Evolutionary conservation across 2,888 invertebrate genomes (phyloP).

Genomic region (Baccha elongata): DNA sequence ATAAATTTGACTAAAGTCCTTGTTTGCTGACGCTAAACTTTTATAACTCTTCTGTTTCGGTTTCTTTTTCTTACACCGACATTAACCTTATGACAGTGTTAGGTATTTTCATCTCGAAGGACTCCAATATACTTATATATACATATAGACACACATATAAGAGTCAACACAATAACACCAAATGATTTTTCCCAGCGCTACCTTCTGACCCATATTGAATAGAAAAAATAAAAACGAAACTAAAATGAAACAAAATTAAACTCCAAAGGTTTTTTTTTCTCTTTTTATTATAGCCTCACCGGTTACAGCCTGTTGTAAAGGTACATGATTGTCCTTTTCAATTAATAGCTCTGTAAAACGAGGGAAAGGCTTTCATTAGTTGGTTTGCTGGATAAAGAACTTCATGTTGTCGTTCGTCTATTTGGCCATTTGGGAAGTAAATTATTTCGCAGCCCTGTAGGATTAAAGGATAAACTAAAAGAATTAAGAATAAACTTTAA

Average conservation of each 20-base stretch:
- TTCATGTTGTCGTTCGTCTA: conserved; percentile 4
- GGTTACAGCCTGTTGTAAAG: conserved; percentile 4
- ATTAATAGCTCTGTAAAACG: conserved; percentile 7
- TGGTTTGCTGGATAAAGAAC: conserved; percentile 6
- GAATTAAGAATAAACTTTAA: conserved; percentile 22
- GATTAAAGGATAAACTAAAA: conserved; percentile 18
- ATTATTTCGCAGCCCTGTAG: conserved; percentile 3
- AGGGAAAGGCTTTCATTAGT: conserved; percentile 12
- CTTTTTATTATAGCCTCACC: background rate
- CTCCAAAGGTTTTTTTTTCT: background rate
- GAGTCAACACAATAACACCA: background rate
- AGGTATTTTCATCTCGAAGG: background rate
- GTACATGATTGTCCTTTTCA: conserved; percentile 27
- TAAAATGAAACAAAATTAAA: conserved; percentile 1
- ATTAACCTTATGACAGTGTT: conserved; percentile 15
- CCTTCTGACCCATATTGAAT: background rate
- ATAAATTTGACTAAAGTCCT: conserved; percentile 9
- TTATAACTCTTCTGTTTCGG: background rate
- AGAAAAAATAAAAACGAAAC: background rate
- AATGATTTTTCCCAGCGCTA: background rate
- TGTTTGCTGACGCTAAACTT: background rate
- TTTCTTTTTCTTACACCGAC: background rate
- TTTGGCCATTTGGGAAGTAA: conserved; percentile 8
- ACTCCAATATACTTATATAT: background rate
- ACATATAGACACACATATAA: background rate